phyloP scores from a whole-genome alignment of 2,797 vertebrate genomes.

The Microchirus variegatus region DNA sequence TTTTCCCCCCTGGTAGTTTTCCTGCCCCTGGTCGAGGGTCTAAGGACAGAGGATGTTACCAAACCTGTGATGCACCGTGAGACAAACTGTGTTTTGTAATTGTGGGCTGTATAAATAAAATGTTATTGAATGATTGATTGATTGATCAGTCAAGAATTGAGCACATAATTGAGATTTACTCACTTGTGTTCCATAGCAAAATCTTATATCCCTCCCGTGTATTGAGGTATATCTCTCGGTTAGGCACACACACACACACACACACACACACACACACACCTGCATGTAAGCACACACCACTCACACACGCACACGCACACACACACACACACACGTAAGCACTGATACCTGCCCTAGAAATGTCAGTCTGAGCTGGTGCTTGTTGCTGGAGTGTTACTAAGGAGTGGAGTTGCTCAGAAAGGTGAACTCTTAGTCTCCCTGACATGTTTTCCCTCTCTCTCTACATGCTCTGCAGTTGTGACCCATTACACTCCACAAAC shows the following conservation, averaged over 20 bases:
- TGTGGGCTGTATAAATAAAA: too few relatives aligned
- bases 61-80: too few relatives aligned
- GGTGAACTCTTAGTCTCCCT: slow-evolving; percentile 49
- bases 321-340: slow-evolving; percentile 11
- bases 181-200: neutral
- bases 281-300: slow-evolving; percentile 4
- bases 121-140: too few relatives aligned
- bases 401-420: slow-evolving; percentile 46
- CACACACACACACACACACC: slow-evolving; percentile 17
- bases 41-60: too few relatives aligned
- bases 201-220: slow-evolving; percentile 1
- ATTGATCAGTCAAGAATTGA: too few relatives aligned
- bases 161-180: neutral
- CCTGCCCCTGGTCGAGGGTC: too few relatives aligned
- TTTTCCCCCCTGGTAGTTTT: too few relatives aligned
- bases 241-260: slow-evolving; percentile 31
- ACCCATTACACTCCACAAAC: slow-evolving; percentile 38
- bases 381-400: slow-evolving; percentile 42
- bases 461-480: slow-evolving; percentile 15
- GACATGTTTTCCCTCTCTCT: slow-evolving; percentile 54
- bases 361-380: slow-evolving; percentile 61
- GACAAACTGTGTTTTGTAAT: too few relatives aligned
- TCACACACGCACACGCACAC: slow-evolving; percentile 14
- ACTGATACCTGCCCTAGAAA: slow-evolving; percentile 66
- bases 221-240: slow-evolving; percentile 12